A percentile compares a stretch with the other conserved stretches of the same genome.
Evolutionary conservation across 2,888 invertebrate genomes (phyloP).

Genomic region (Apamea sordens): DNA sequence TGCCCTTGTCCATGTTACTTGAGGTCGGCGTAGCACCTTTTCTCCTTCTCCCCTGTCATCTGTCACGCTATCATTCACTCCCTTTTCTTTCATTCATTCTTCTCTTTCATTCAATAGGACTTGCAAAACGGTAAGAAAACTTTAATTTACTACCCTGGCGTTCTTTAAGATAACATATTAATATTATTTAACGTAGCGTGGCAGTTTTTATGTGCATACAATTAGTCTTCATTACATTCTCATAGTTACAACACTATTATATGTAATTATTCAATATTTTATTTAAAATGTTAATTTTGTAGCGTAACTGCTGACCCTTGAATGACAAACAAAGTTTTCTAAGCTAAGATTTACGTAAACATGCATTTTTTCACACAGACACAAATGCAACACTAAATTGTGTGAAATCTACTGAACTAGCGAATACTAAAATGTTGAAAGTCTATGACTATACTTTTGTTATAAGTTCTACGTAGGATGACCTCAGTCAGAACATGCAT

Average conservation of each 20-base stretch:
- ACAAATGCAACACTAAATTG: slow-evolving; percentile 5
- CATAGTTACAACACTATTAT: not conserved
- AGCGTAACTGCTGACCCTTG: slow-evolving; percentile 2
- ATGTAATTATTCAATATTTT: not conserved
- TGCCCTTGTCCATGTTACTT: no score
- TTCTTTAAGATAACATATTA: not conserved
- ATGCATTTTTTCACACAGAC: slow-evolving; percentile 35
- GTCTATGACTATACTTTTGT: not conserved
- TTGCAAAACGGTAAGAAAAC: no score
- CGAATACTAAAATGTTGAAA: slow-evolving; percentile 17
- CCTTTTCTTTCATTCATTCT: no score
- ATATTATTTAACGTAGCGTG: not conserved
- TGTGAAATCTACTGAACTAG: slow-evolving; percentile 20
- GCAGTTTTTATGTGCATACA: not conserved
- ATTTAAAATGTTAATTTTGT: not conserved
- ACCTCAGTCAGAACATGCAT: not conserved
- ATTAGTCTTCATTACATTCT: not conserved
- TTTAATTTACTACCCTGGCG: no score
- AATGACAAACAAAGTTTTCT: slow-evolving; percentile 3
- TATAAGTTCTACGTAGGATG: not conserved
- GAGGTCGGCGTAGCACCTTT: no score
- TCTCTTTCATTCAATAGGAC: no score
- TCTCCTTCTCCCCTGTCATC: no score
- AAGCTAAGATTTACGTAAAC: slow-evolving; percentile 37
- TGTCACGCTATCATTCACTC: no score